Evolutionary conservation across 2,113 vertebrate genomes (phyloP).

Genomic region (Ovis canadensis): DNA sequence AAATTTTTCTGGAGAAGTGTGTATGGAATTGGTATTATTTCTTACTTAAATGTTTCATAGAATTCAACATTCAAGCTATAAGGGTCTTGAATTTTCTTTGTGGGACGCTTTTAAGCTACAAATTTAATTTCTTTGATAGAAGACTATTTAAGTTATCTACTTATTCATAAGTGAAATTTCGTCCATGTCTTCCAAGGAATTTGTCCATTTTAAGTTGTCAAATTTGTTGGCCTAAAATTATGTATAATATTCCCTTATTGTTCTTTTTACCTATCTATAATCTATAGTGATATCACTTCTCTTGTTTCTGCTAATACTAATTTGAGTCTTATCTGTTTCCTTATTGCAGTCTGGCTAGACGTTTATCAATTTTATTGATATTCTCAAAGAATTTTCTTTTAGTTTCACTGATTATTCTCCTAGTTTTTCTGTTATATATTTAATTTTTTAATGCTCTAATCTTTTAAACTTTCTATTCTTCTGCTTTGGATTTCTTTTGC

Average conservation of each 20-base stretch:
- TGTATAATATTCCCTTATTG: neutral
- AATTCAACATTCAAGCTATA: neutral
- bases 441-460: neutral
- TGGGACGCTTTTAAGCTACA: neutral
- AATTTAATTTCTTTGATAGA: neutral
- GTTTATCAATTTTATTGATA: neutral
- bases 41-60: neutral
- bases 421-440: neutral
- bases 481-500: neutral
- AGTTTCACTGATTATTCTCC: neutral
- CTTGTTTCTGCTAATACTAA: neutral
- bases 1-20: neutral
- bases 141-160: neutral
- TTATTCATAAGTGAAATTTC: slow-evolving; percentile 28
- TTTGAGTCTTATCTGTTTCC: neutral
- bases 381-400: neutral
- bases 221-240: neutral
- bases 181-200: slow-evolving; percentile 9
- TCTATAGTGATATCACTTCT: neutral
- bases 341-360: neutral
- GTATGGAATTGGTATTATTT: neutral
- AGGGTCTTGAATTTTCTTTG: neutral
- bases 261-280: neutral
- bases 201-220: slow-evolving; percentile 10
- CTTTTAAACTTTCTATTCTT: slow-evolving; percentile 6